Base-by-base conservation (phyloP, 2,113 vertebrate genomes). In the Coreoperca whiteheadi region DNA sequence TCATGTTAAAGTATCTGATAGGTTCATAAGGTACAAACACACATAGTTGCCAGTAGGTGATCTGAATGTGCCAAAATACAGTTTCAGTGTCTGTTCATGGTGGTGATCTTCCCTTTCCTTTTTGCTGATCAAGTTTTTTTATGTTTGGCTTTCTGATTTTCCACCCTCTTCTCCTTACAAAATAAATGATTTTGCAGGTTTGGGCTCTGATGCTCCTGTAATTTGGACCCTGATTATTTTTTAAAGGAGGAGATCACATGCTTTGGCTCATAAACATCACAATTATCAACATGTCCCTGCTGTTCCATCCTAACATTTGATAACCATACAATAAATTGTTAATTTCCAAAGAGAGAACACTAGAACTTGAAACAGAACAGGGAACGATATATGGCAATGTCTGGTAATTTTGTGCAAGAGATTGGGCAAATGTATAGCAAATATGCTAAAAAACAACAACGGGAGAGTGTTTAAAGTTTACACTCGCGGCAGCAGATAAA, bases 151-250 rank as follows among this genome's bases (percentile, higher is more conserved):
- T 75, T 48, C 23, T 64, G 21, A 67, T 68, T 69, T 88, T 56
- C 77, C 69, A 78, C 4, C 7, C 15, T 41, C 0, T 9, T 6
- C 23, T 56, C 23, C 6, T 57, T 0, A 0, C 21, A 15, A 68
- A n/a, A 69, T 48, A 11, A 85, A 72, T 25, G 53, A 67, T 67
- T 78, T 71, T 25, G 48, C 81, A 79, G 77, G 43, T 34, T 84
- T 69, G 61, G 69, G 69, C 57, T 61, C 7, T 12, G 10, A 6
- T 15, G 20, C 43, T 43, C 9, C 41, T 2, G 28, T 30, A 71
- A 43, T 72, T 63, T n/a, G 12, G 77, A 51, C 6, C 57, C 20
- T 50, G 59, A 75, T 37, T 54, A 41, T 78, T 59, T 37, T 51
- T 63, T 63, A 34, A 50, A 54, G 25, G 25, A 39, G 48, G 0